Conservation (phyloP, 2,113 vertebrate genomes). For the Bolborhynchus lineola region DNA sequence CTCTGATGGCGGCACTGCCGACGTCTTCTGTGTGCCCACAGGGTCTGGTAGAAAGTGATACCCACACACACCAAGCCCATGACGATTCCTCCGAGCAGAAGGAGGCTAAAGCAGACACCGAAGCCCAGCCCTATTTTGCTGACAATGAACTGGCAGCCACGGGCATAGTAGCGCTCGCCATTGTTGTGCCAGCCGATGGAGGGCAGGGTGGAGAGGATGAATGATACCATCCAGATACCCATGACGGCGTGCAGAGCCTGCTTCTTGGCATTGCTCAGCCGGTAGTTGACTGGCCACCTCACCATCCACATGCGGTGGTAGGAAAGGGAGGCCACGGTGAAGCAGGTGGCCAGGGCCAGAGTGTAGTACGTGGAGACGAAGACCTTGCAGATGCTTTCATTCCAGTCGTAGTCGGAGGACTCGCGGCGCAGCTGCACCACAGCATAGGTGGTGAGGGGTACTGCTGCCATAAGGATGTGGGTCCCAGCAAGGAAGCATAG, state of each 20-base stretch:
- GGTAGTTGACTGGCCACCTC: constrained; percentile 83
- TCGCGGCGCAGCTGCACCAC: constrained; percentile 81
- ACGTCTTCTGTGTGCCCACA: constrained; percentile 75
- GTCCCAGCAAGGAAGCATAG: constrained; percentile 82
- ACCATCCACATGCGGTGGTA: constrained; percentile 88
- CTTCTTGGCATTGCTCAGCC: constrained; percentile 83
- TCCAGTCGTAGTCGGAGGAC: constrained; percentile 82
- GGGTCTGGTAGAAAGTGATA: constrained; percentile 82
- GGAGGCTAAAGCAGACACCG: constrained; percentile 80
- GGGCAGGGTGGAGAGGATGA: constrained; percentile 82
- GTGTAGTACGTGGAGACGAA: constrained; percentile 85
- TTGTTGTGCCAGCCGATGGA: constrained; percentile 86
- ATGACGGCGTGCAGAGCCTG: constrained; percentile 80
- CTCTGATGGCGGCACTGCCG: constrained; percentile 67
- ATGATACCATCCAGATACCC: constrained; percentile 85
- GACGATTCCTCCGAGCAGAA: constrained; percentile 79
- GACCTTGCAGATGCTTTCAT: constrained; percentile 83
- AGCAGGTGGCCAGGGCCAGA: constrained; percentile 80
- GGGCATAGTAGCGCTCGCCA: constrained; percentile 78
- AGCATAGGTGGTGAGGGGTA: constrained; percentile 79
- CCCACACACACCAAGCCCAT: constrained; percentile 81
- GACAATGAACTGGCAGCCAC: constrained; percentile 83
- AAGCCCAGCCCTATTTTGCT: constrained; percentile 84
- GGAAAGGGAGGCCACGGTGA: constrained; percentile 81
- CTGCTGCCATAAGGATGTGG: constrained; percentile 81